phyloP scores from a whole-genome alignment of 1,140 invertebrate species.

The Drosophila sp. region DNA sequence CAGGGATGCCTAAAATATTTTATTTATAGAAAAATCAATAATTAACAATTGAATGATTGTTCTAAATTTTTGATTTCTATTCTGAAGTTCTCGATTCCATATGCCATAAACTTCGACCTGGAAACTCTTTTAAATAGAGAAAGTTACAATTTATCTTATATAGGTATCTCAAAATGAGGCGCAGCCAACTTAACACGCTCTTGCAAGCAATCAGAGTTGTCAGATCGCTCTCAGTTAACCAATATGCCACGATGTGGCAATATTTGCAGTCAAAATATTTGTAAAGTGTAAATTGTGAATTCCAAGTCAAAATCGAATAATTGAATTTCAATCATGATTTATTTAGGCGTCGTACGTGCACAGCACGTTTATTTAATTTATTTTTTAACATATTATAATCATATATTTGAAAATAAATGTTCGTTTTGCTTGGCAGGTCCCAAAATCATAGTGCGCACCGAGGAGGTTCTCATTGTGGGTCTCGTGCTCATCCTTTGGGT shows the following conservation, averaged over 20 bases:
- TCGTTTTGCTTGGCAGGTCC: slow-evolving; percentile 84
- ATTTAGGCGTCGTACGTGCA: slow-evolving; percentile 63
- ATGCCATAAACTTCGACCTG: no score
- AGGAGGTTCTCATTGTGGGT: slow-evolving; percentile 94
- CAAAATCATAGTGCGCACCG: slow-evolving; percentile 89
- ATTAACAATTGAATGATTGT: no score
- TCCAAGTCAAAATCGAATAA: slow-evolving; percentile 32
- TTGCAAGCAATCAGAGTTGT: neutral
- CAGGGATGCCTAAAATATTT: no score
- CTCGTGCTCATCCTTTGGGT: slow-evolving; percentile 94
- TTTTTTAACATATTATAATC: no score
- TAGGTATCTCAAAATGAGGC: neutral
- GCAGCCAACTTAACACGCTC: neutral
- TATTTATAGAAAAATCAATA: no score
- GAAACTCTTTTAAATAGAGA: no score
- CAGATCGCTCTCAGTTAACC: neutral
- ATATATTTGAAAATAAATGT: slow-evolving; percentile 1
- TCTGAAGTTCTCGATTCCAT: no score
- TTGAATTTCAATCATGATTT: slow-evolving; percentile 63
- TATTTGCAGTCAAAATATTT: no score
- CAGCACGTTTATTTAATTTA: neutral
- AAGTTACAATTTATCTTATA: no score
- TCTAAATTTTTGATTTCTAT: no score
- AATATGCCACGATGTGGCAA: neutral
- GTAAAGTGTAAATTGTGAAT: neutral